Conservation (phyloP, 2,888 invertebrate species). For the Sylvicola cinctus region DNA sequence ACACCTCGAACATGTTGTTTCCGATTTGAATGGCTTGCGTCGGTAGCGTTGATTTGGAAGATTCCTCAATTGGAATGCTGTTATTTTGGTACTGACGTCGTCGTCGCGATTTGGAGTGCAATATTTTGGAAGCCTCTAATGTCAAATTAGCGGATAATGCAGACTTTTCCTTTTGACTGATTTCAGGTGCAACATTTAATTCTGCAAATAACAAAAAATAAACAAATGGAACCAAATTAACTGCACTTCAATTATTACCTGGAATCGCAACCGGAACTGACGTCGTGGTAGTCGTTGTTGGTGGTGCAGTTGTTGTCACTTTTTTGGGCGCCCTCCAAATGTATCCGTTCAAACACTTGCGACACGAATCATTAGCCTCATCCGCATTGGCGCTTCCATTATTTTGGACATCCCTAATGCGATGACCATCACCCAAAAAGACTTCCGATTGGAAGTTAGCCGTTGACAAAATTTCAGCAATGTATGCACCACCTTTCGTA, state of each 20-base stretch:
- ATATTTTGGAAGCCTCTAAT: conserved; percentile 17
- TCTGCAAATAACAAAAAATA: conserved; percentile 3
- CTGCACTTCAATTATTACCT: too few relatives aligned
- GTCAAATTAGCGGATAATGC: conserved; percentile 16
- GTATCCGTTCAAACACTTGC: conserved; percentile 3
- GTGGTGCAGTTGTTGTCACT: conserved; percentile 3
- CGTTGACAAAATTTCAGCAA: conserved; percentile 68
- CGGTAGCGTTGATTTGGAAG: conserved; percentile 1
- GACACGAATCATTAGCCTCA: conserved; percentile 1
- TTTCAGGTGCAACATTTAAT: conserved; percentile 8
- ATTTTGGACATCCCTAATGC: neutral
- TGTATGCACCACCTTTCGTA: conserved; percentile 45
- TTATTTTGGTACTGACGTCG: conserved; percentile 5
- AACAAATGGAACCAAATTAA: too few relatives aligned
- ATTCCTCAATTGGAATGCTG: neutral
- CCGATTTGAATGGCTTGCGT: conserved; percentile 2
- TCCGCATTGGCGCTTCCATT: neutral
- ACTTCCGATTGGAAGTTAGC: conserved; percentile 41
- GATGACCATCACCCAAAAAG: conserved; percentile 45
- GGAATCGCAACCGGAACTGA: too few relatives aligned
- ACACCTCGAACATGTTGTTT: conserved; percentile 25
- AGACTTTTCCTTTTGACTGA: conserved; percentile 15
- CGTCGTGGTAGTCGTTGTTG: conserved; percentile 1
- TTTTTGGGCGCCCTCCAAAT: neutral
- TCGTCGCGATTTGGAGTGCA: conserved; percentile 14